phyloP scores from a whole-genome alignment of 2,113 vertebrate species.

The Ariopsis seemanni region DNA sequence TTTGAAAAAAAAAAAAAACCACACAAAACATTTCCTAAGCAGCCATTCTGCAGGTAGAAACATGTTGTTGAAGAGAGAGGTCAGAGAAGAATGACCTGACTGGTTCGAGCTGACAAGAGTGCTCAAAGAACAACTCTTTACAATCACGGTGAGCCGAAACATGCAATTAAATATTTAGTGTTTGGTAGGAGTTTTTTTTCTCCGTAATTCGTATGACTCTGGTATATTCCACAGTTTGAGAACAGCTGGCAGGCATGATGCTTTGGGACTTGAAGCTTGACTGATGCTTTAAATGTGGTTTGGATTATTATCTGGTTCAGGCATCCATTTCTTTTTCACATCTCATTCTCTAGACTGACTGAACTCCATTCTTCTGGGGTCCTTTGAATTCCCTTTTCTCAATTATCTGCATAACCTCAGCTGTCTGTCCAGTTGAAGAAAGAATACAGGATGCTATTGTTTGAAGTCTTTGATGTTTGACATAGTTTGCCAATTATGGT shows the following conservation, averaged over 20 bases:
- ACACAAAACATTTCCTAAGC: neutral
- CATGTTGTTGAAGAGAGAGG: neutral
- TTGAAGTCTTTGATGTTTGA: conserved; percentile 1
- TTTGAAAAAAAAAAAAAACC: neutral
- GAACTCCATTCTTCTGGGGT: neutral
- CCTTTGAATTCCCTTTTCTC: neutral
- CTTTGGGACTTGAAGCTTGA: neutral
- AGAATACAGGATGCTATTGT: neutral
- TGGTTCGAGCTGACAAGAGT: neutral
- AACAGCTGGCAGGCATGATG: conserved; percentile 25
- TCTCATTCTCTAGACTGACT: neutral
- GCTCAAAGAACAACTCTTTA: neutral
- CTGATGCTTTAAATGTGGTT: conserved; percentile 11
- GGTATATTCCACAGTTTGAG: conserved; percentile 12
- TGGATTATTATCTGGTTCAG: neutral
- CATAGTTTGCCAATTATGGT: neutral
- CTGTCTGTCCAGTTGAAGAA: neutral
- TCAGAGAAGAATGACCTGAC: neutral
- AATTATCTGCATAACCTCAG: neutral
- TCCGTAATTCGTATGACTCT: neutral
- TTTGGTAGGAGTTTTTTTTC: neutral
- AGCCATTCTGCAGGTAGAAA: neutral
- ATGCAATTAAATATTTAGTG: neutral
- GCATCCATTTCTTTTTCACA: conserved; percentile 17
- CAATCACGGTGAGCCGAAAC: neutral